Evolutionary conservation across 2,888 invertebrate genomes (phyloP).

Genomic region (Teleiodes luculella): DNA sequence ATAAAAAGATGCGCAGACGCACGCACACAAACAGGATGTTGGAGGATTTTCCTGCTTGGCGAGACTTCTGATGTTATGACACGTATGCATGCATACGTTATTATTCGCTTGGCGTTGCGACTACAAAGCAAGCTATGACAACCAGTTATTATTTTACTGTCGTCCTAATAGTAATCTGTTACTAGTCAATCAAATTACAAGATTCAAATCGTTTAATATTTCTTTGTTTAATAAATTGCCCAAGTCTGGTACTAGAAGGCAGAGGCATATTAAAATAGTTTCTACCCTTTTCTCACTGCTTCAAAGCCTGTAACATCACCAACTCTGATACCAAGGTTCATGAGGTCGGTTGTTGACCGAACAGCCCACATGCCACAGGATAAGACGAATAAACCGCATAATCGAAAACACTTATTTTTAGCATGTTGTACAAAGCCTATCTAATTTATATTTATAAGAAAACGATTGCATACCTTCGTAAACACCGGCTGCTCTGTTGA

Average conservation of each 20-base stretch:
- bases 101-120: slow-evolving; percentile 34
- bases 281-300: too few relatives aligned
- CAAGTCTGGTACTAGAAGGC: too few relatives aligned
- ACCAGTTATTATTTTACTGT: slow-evolving; percentile 23
- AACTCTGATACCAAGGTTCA: too few relatives aligned
- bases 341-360: too few relatives aligned
- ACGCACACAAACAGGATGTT: slow-evolving; percentile 58
- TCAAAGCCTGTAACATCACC: too few relatives aligned
- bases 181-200: background rate
- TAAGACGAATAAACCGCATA: too few relatives aligned
- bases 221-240: too few relatives aligned
- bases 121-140: slow-evolving; percentile 29
- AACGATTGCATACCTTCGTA: slow-evolving; percentile 11
- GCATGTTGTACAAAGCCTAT: background rate
- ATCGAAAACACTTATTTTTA: too few relatives aligned
- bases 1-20: slow-evolving; percentile 34
- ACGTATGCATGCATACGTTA: slow-evolving; percentile 40
- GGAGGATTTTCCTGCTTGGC: slow-evolving; percentile 58
- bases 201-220: too few relatives aligned
- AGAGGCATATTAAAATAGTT: too few relatives aligned
- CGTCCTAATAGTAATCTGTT: slow-evolving; percentile 5
- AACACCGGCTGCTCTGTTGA: slow-evolving; percentile 7
- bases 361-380: too few relatives aligned
- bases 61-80: slow-evolving; percentile 3
- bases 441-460: slow-evolving; percentile 11